Evolutionary conservation across 64 coral and sea anemone genomes (phyloP), one percentile per base, ranked within the genome.

Genomic region (Orbicella faveolata): DNA sequence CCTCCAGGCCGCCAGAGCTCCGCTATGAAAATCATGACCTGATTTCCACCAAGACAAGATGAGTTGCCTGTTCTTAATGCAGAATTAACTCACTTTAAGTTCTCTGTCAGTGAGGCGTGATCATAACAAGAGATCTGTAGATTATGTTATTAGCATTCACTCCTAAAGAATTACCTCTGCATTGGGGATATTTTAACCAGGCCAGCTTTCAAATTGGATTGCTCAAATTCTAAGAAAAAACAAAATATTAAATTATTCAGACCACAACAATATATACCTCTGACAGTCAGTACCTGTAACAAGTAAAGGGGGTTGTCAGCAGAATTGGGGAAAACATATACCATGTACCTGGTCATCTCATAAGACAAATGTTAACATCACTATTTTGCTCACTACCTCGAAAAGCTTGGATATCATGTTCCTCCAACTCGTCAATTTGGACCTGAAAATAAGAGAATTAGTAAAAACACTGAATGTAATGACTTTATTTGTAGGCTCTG

Each of bases 341-440:
- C 52, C 52, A 53, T 4, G 52, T 53, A 10, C 10, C 4, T 4
- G 1, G 0, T 25, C 65, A 19, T 1, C 19, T 23, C 7, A 25
- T 23, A 6, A 25, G n/a, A 25, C n/a, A 8, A 4, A n/a, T n/a
- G 69, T 77, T 75, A 36, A 52, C 12, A 35, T 41, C 63, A 69
- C 63, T 23, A 48, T 48, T 48, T 48, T 20, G 23, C 9, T 74
- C 23, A 19, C 19, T 54, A 98, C 96, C 93, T 95, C 96, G 92
- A 94, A 94, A 98, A 53, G 96, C 95, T 87, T 98, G 93, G 84
- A 98, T 98, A 83, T 89, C 89, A 76, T 98, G 90, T 23, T 98
- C 96, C 78, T 98, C 96, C 17, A 98, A 68, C 64, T 98, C 96
- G 83, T 98, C 96, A 90, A 98, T 98, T 79, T 98, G 90, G 44